phyloP scores from a whole-genome alignment of 2,888 invertebrate genomes.

The Drosophila longiperda region DNA sequence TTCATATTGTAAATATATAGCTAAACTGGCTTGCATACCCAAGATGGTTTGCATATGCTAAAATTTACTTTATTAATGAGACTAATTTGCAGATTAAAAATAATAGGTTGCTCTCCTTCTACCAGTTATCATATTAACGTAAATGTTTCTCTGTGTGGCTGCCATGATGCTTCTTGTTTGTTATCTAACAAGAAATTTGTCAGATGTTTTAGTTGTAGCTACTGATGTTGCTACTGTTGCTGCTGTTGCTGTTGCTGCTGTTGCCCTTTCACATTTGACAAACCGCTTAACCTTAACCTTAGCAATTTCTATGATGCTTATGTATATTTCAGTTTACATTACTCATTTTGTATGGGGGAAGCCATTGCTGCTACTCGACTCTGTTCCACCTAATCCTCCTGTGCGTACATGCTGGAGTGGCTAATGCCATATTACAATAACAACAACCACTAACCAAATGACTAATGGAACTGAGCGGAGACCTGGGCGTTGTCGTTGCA shows the following conservation, averaged over 20 bases:
- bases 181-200: constrained; percentile 61
- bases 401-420: constrained; percentile 28
- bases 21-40: background rate
- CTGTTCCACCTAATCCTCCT: background rate
- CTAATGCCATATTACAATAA: constrained; percentile 59
- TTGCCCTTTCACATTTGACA: constrained; percentile 58
- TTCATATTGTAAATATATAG: background rate
- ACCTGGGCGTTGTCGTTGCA: constrained; percentile 38
- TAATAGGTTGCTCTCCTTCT: background rate
- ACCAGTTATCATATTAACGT: constrained; percentile 17
- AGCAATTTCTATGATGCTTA: constrained; percentile 52
- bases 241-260: constrained; percentile 8
- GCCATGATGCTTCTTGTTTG: constrained; percentile 21
- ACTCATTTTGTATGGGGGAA: constrained; percentile 36
- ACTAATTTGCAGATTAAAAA: constrained; percentile 16
- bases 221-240: constrained; percentile 1
- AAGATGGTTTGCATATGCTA: background rate
- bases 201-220: constrained; percentile 39
- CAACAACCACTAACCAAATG: constrained; percentile 58
- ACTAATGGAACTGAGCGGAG: constrained; percentile 61
- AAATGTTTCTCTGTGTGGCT: background rate
- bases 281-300: constrained; percentile 77
- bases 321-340: constrained; percentile 67
- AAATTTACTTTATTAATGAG: background rate
- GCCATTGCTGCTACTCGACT: constrained; percentile 2